Conservation (phyloP, 2,113 vertebrate species). For the Hippolais icterina region DNA sequence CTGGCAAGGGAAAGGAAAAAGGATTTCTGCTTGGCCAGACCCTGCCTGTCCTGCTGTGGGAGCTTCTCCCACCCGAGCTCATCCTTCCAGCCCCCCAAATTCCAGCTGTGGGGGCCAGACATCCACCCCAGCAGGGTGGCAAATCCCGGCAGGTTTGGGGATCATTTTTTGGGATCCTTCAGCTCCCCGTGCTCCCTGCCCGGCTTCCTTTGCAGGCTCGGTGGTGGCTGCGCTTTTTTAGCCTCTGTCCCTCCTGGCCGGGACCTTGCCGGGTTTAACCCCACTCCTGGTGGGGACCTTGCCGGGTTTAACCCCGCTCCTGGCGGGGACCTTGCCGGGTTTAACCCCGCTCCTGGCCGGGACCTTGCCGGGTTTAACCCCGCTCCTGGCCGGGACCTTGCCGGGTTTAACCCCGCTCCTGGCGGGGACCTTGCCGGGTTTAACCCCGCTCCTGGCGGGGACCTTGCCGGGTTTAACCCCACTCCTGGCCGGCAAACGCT, state of each 20-base stretch:
- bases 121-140: not conserved
- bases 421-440: not conserved
- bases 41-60: not conserved
- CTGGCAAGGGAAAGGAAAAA: not conserved
- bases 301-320: not conserved
- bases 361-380: not conserved
- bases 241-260: too few relatives aligned
- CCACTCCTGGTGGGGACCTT: accelerated
- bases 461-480: not conserved
- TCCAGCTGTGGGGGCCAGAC: not conserved
- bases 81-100: not conserved
- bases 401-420: not conserved
- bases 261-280: not conserved
- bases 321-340: not conserved
- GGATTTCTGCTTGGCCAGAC: not conserved
- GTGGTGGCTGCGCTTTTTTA: not conserved
- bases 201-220: not conserved
- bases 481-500: accelerated
- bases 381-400: not conserved
- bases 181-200: not conserved
- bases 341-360: not conserved
- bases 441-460: too few relatives aligned
- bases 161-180: not conserved
- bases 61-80: not conserved
- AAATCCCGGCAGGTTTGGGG: not conserved